Evolutionary conservation across 2,113 vertebrate genomes (phyloP), one percentile per base, ranked within the genome.

Genomic region (Oncorhynchus tshawytscha): DNA sequence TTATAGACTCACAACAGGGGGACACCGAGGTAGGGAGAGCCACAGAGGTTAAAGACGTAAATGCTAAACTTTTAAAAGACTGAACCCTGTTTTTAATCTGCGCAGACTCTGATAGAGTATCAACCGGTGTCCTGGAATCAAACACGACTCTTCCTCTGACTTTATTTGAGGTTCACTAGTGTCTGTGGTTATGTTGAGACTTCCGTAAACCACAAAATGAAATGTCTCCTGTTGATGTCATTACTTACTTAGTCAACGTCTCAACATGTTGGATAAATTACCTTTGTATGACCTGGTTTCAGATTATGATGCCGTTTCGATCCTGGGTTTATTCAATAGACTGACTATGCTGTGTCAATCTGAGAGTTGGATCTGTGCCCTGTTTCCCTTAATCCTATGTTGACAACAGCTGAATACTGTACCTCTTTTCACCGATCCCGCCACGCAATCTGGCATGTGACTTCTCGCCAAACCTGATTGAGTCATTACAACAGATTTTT

Each of bases 11-110:
- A 49, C 45, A 59, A 72, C 22, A 67, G 59, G 34, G 20, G 11
- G 27, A 49, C 5, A 51, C 49, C 4, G 49, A 51, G 67, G 60
- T 65, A 76, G 70, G 57, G 54, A 80, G 6, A 29, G 70, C 77
- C 78, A 84, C 31, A 13, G 76, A 75, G 76, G 76, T 57, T 5
- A 72, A 78, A 7, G 16, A 24, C 20, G 78, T 82, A 73, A 81
- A 80, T 5, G 70, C 72, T 78, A 45, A 68, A 29, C 67, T 45
- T 51, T 16, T 51, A 13, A 51, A 51, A 51, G 49, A 51, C 29
- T 34, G 13, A 4, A 20, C 69, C 67, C 72, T 79, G 77, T 73
- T 54, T 84, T 84, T 76, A 85, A 84, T 81, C 79, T 51, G 48
- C 18, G 8, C 31, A 20, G 18, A 0, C 16, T 80, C 74, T 1